Conservation (phyloP, 1,140 invertebrate genomes). For the Ips typographus region DNA sequence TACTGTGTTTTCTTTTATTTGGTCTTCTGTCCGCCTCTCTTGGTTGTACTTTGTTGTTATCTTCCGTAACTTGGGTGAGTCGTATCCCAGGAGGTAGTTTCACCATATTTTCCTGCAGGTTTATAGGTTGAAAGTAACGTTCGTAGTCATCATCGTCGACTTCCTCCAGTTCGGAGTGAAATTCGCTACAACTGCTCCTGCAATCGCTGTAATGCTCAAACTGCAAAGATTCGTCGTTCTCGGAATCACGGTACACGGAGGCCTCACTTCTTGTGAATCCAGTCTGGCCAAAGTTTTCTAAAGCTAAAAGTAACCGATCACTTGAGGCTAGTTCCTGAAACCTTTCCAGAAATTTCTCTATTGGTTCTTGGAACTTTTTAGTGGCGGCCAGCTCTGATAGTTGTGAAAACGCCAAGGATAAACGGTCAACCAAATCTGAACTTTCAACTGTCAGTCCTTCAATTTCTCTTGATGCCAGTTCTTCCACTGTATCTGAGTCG, state of each 20-base stretch:
- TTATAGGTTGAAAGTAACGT: not conserved
- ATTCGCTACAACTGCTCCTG: constrained; percentile 4
- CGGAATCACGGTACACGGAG: not conserved
- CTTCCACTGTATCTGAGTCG: constrained; percentile 12
- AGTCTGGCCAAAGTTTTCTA: not conserved
- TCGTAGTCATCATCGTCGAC: not conserved
- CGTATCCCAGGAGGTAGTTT: too few relatives aligned
- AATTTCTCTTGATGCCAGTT: constrained; percentile 7
- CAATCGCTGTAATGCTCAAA: constrained; percentile 13
- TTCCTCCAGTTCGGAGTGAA: constrained; percentile 13
- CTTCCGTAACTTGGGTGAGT: too few relatives aligned
- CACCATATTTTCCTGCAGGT: not conserved
- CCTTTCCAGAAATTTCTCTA: not conserved
- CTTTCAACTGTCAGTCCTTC: constrained; percentile 1
- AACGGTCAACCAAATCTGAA: not conserved
- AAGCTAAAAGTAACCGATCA: not conserved
- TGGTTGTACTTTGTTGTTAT: not conserved
- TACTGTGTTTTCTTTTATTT: too few relatives aligned
- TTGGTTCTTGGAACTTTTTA: not conserved
- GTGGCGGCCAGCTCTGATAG: not conserved
- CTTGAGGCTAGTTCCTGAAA: not conserved
- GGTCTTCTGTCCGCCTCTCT: not conserved
- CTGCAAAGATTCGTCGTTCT: not conserved
- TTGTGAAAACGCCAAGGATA: not conserved
- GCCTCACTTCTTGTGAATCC: not conserved